Conservation (phyloP, 1,140 invertebrate species). For the Musca vetustissima region DNA sequence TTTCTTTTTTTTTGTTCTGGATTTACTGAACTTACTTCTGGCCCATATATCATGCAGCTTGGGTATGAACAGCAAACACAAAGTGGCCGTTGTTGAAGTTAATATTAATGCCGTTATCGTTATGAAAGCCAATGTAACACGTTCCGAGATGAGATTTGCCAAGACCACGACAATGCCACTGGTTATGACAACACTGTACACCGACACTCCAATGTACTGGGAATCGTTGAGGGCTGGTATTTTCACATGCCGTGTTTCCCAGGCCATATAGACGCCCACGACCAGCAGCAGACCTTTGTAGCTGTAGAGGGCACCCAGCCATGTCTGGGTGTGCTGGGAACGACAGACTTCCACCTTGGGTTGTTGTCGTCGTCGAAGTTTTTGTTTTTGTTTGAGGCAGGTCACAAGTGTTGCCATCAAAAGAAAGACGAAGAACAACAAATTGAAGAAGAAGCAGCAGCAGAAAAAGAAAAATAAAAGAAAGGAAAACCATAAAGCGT, state of each 20-base stretch:
- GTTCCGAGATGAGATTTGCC: conserved; percentile 81
- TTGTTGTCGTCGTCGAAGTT: background rate
- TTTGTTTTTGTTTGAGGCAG: too few relatives aligned
- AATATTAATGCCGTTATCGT: conserved; percentile 81
- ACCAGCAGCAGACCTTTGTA: conserved; percentile 87
- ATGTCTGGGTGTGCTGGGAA: conserved; percentile 82
- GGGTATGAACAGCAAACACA: conserved; percentile 84
- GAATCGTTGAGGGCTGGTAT: conserved; percentile 97
- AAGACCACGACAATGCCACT: conserved; percentile 82
- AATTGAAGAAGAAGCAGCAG: conserved; percentile 4
- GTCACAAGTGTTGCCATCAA: too few relatives aligned
- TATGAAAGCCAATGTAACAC: conserved; percentile 81
- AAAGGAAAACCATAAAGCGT: conserved; percentile 3
- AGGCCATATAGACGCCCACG: conserved; percentile 94
- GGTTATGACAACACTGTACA: conserved; percentile 89
- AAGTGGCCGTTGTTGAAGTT: conserved; percentile 80
- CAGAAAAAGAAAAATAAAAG: conserved; percentile 3
- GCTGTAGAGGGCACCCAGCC: conserved; percentile 83
- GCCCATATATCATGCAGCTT: conserved; percentile 72
- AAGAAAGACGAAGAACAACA: too few relatives aligned
- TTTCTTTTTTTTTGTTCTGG: background rate
- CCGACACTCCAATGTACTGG: conserved; percentile 92
- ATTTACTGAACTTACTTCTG: conserved; percentile 56
- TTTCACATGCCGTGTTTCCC: conserved; percentile 96
- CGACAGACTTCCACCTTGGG: conserved; percentile 80